A percentile compares a stretch with the other conserved stretches of the same genome.
phyloP scores from a whole-genome alignment of 2,888 invertebrate species.

The Dicyrtoma fusca region DNA sequence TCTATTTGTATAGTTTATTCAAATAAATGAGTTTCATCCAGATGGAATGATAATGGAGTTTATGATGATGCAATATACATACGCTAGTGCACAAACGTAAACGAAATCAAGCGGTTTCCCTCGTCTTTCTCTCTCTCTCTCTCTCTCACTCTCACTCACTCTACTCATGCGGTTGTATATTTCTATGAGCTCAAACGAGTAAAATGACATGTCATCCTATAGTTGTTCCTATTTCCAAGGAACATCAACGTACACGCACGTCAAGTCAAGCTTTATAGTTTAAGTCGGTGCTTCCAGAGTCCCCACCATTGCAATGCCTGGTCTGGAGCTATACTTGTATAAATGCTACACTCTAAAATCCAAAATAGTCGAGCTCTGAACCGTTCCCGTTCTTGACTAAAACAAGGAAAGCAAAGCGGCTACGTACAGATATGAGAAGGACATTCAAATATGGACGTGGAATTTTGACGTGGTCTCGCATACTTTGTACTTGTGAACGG shows the following conservation, averaged over 20 bases:
- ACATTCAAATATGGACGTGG: no score
- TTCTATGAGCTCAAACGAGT: not conserved
- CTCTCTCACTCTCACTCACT: not conserved
- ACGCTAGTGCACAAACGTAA: slow-evolving; percentile 5
- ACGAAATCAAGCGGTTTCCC: slow-evolving; percentile 26
- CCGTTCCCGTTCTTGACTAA: no score
- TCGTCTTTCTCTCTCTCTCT: not conserved
- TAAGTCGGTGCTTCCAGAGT: no score
- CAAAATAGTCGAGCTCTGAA: no score
- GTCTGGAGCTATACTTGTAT: no score
- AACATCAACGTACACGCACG: not conserved
- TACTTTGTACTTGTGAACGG: not conserved
- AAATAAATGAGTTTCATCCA: slow-evolving; percentile 21
- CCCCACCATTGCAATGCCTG: no score
- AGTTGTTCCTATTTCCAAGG: not conserved
- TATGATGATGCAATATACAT: slow-evolving; percentile 20
- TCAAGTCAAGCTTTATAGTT: not conserved
- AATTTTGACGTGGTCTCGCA: not conserved
- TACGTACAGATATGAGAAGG: no score
- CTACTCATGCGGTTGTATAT: not conserved
- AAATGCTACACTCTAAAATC: no score
- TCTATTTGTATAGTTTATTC: slow-evolving; percentile 16
- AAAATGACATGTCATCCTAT: slow-evolving; percentile 16
- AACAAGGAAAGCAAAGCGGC: not conserved
- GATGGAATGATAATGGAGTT: slow-evolving; percentile 24